Evolutionary conservation across 1,140 invertebrate species (phyloP).

Genomic region (Muscidifurax raptorellus): DNA sequence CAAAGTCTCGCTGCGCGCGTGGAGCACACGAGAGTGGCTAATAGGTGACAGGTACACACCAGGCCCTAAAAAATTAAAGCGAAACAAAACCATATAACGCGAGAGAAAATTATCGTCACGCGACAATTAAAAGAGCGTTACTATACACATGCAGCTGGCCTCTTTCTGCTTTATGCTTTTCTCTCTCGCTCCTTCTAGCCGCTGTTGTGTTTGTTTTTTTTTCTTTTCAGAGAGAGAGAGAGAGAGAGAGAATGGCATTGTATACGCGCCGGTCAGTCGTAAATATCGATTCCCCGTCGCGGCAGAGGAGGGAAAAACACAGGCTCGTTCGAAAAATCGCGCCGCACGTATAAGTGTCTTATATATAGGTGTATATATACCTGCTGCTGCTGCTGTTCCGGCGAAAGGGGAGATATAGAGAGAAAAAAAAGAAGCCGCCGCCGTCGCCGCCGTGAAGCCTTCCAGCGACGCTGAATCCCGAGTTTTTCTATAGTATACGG

Average conservation of each 20-base stretch:
- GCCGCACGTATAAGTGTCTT: background rate
- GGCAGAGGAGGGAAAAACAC: constrained; percentile 9
- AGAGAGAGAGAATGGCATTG: background rate
- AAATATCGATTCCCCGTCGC: constrained; percentile 46
- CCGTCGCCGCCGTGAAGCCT: background rate
- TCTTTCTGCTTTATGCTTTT: background rate
- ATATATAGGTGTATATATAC: background rate
- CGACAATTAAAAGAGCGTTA: constrained; percentile 49
- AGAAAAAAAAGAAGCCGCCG: constrained; percentile 9
- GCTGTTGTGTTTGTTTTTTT: background rate
- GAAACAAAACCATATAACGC: background rate
- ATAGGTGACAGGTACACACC: background rate
- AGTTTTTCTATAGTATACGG: background rate
- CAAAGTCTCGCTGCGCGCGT: too few relatives aligned
- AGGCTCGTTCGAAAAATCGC: background rate
- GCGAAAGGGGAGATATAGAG: background rate
- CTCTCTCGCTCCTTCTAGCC: background rate
- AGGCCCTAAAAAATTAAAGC: background rate
- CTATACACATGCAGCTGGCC: background rate
- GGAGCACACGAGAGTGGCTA: background rate
- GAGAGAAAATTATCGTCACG: constrained; percentile 40
- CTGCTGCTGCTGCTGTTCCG: background rate
- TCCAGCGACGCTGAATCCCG: background rate
- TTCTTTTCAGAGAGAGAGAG: too few relatives aligned
- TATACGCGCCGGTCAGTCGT: constrained; percentile 4